A percentile compares a stretch with the other conserved stretches of the same genome.
Conservation (phyloP, 2,797 vertebrate genomes). For the Leptodactylus fallax region DNA sequence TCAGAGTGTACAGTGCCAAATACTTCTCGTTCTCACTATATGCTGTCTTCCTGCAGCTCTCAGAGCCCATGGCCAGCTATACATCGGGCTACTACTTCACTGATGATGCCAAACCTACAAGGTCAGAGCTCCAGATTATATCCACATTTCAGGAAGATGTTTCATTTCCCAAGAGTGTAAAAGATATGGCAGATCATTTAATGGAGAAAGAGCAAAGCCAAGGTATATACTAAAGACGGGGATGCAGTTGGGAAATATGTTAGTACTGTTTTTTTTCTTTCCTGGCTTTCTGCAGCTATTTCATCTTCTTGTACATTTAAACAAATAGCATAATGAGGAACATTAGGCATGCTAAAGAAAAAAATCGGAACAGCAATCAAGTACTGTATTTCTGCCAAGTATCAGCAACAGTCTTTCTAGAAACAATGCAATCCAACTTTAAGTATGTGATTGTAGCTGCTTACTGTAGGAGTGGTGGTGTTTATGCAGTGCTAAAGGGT, state of each 20-base stretch:
- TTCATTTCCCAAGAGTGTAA: slow-evolving; percentile 73
- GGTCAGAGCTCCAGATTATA: slow-evolving; percentile 70
- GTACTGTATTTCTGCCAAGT: slow-evolving; percentile 10
- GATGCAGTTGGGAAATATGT: neutral
- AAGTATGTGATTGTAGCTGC: neutral
- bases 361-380: slow-evolving; percentile 10
- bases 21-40: slow-evolving; percentile 42
- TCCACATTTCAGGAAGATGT: slow-evolving; percentile 75
- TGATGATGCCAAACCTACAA: slow-evolving; percentile 72
- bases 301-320: slow-evolving; percentile 22
- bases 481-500: too few relatives aligned
- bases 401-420: neutral
- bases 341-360: neutral
- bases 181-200: slow-evolving; percentile 75
- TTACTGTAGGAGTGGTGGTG: neutral
- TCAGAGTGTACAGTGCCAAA: slow-evolving; percentile 45
- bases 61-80: slow-evolving; percentile 58
- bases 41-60: slow-evolving; percentile 42
- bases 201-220: slow-evolving; percentile 63
- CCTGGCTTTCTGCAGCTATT: slow-evolving; percentile 7
- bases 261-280: slow-evolving; percentile 24
- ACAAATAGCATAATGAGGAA: slow-evolving; percentile 34
- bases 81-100: slow-evolving; percentile 68
- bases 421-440: neutral
- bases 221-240: slow-evolving; percentile 56